phyloP scores from a whole-genome alignment of 1,140 invertebrate genomes.

The Trypoxylus dichotomus region DNA sequence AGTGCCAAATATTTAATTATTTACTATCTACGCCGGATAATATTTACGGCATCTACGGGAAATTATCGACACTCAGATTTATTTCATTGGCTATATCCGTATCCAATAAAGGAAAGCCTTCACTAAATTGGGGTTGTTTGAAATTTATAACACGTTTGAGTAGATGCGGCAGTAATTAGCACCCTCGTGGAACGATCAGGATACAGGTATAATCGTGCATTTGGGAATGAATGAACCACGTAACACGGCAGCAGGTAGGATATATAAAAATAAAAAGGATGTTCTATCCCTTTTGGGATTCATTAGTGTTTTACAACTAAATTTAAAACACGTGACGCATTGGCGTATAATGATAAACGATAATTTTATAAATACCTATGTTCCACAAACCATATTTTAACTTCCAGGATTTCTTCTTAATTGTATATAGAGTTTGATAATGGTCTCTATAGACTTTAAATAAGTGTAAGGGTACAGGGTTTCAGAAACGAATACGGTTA shows the following conservation, averaged over 20 bases:
- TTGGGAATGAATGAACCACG: slow-evolving; percentile 12
- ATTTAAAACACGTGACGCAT: neutral
- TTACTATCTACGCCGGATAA: neutral
- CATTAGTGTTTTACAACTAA: slow-evolving; percentile 19
- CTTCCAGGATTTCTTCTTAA: too few relatives aligned
- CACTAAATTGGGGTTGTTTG: slow-evolving; percentile 21
- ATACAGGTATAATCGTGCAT: slow-evolving; percentile 15
- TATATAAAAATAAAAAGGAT: slow-evolving; percentile 15
- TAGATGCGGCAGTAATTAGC: slow-evolving; percentile 22
- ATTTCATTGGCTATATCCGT: slow-evolving; percentile 17
- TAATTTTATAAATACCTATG: neutral
- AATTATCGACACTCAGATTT: slow-evolving; percentile 15
- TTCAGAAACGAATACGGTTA: too few relatives aligned
- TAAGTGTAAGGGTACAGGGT: too few relatives aligned
- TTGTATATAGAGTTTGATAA: too few relatives aligned
- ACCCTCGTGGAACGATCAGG: slow-evolving; percentile 17
- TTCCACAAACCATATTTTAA: too few relatives aligned
- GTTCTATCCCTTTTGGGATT: neutral
- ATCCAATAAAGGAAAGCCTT: slow-evolving; percentile 11
- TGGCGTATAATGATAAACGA: neutral
- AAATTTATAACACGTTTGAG: slow-evolving; percentile 24
- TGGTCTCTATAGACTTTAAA: too few relatives aligned
- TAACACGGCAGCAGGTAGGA: neutral
- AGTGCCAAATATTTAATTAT: slow-evolving; percentile 12
- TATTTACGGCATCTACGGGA: slow-evolving; percentile 5